A percentile compares a stretch with the other conserved stretches of the same genome.
These are phyloP conservation scores for Pampus argenteus DNA, from an alignment of 2,797 vertebrate species.

Conservation along the genomic window DNA sequence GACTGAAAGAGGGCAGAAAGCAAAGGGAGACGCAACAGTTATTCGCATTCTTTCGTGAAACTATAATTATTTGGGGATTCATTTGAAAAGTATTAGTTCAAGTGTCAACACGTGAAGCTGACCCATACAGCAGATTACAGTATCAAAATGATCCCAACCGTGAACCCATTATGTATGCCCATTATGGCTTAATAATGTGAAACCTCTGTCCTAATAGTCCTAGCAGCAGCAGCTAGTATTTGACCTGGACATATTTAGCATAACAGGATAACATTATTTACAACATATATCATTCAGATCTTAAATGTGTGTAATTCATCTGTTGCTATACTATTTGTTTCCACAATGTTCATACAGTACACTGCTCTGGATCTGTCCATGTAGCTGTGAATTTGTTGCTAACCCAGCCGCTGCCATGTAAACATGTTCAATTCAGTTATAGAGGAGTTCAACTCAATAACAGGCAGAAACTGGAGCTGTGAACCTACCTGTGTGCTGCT, in stretches of 20 bases:
- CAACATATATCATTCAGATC: no score
- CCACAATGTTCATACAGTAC: not conserved
- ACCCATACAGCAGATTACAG: not conserved
- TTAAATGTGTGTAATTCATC: no score
- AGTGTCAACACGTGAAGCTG: not conserved
- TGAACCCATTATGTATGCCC: not conserved
- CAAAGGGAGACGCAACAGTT: not conserved
- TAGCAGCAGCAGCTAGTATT: no score
- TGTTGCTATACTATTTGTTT: not conserved
- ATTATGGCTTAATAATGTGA: not conserved
- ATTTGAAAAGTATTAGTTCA: not conserved
- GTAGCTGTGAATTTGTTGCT: not conserved
- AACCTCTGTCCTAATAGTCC: not conserved
- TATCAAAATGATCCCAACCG: not conserved
- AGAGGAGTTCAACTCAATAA: not conserved
- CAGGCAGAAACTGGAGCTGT: not conserved
- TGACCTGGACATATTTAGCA: no score
- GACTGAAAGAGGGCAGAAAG: conserved; percentile 16
- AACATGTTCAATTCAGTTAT: not conserved
- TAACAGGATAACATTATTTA: not conserved
- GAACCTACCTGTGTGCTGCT: conserved; percentile 82
- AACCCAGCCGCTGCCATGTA: not conserved
- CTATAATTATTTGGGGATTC: not conserved
- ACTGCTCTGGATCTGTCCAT: not conserved
- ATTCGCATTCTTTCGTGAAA: not conserved